These are phyloP conservation scores for Nysson spinosus DNA, from an alignment of 2,888 invertebrate genomes.

Conservation along the genomic window DNA sequence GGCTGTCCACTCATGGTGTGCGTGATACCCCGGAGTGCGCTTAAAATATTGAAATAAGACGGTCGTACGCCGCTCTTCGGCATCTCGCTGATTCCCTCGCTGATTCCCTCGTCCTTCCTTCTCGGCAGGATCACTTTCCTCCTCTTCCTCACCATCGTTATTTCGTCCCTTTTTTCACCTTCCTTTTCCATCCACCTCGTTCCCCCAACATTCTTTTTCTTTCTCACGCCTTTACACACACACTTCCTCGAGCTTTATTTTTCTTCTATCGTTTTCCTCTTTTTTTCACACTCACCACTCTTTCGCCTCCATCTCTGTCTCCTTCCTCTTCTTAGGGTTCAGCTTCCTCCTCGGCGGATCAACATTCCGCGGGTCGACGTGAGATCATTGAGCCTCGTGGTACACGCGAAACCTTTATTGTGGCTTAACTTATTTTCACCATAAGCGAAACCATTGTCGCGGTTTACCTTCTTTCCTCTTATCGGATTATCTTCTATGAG, in stretches of 20 bases:
- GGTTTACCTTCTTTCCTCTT: not conserved
- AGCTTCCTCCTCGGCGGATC: slow-evolving; percentile 19
- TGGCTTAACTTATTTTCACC: slow-evolving; percentile 9
- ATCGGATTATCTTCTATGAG: not conserved
- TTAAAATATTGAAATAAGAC: slow-evolving; percentile 70
- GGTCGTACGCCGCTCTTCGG: slow-evolving; percentile 49
- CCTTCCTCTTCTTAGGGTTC: slow-evolving; percentile 7
- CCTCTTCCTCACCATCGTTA: not conserved
- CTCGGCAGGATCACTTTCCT: slow-evolving; percentile 15
- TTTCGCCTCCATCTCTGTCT: not conserved
- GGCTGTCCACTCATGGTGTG: slow-evolving; percentile 64
- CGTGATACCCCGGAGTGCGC: slow-evolving; percentile 65
- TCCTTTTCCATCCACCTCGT: slow-evolving; percentile 5
- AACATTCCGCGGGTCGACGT: slow-evolving; percentile 29
- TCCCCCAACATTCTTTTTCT: slow-evolving; percentile 16
- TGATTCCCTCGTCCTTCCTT: slow-evolving; percentile 21
- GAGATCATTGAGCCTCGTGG: slow-evolving; percentile 10
- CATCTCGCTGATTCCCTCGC: slow-evolving; percentile 37
- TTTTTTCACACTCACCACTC: not conserved
- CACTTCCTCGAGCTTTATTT: too few species aligned
- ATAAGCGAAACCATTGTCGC: not conserved
- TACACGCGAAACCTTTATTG: slow-evolving; percentile 9
- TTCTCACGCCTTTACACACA: slow-evolving; percentile 12
- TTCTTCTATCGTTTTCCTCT: slow-evolving; percentile 18
- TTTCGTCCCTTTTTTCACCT: slow-evolving; percentile 9